Evolutionary conservation across 2,797 vertebrate species (phyloP).

Genomic region (Schizopygopsis pylzovi): DNA sequence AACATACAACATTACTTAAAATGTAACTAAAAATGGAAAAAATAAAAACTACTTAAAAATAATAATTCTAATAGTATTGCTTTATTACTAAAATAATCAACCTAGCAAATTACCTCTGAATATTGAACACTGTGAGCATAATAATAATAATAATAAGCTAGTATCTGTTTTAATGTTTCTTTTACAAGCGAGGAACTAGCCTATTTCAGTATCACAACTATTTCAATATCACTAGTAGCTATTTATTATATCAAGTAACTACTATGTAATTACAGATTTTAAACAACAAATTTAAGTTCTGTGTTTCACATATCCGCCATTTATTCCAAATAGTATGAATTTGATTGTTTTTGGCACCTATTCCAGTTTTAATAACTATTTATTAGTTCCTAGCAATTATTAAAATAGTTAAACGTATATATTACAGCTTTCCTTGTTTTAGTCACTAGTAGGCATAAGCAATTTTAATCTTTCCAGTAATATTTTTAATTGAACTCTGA

Average conservation of each 20-base stretch:
- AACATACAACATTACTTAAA: neutral
- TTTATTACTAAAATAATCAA: neutral
- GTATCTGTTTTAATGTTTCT: neutral
- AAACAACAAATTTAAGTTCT: neutral
- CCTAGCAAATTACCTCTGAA: neutral
- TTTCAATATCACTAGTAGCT: too few species aligned
- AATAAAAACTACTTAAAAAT: neutral
- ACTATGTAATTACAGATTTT: neutral
- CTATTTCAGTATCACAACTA: too few species aligned
- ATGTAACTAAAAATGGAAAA: neutral
- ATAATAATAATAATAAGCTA: neutral
- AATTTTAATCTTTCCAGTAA: neutral
- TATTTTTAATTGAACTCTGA: conserved; percentile 9
- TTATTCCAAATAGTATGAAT: neutral
- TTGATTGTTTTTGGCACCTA: neutral
- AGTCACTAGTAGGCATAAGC: neutral
- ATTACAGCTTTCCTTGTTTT: neutral
- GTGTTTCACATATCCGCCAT: neutral
- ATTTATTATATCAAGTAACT: neutral
- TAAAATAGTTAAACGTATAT: neutral
- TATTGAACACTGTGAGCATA: neutral
- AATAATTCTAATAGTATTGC: neutral
- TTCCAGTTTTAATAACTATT: neutral
- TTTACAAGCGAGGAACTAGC: too few species aligned
- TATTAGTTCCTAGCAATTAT: neutral